These are phyloP conservation scores for Drosophila fuyamai DNA, from an alignment of 1,140 invertebrate genomes.

Conservation along the genomic window DNA sequence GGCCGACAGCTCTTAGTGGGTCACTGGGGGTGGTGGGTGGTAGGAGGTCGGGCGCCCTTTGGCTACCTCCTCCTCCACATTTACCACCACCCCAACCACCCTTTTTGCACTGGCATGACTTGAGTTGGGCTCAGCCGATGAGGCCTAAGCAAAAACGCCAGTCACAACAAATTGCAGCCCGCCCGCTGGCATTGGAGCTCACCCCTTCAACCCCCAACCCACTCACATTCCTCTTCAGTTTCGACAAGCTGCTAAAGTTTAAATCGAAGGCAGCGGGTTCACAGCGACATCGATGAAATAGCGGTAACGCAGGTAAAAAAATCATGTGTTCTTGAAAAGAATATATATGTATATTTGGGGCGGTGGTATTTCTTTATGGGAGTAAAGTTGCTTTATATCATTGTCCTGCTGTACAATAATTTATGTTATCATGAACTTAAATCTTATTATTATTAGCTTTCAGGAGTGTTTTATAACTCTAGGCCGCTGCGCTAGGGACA, in stretches of 20 bases:
- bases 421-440: no score
- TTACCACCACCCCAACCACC: not conserved
- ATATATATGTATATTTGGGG: not conserved
- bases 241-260: constrained; percentile 46
- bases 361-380: not conserved
- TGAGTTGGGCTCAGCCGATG: constrained; percentile 49
- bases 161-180: constrained; percentile 71
- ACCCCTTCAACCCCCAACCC: not conserved
- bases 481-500: no score
- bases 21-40: constrained; percentile 56
- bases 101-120: constrained; percentile 35
- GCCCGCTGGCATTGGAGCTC: constrained; percentile 54
- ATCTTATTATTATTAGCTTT: no score
- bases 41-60: constrained; percentile 11
- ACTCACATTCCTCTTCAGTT: constrained; percentile 44
- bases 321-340: not conserved
- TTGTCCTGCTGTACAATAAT: no score
- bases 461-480: no score
- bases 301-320: not conserved
- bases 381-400: not conserved
- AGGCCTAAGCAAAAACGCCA: constrained; percentile 50
- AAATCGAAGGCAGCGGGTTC: constrained; percentile 49
- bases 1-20: constrained; percentile 67
- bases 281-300: constrained; percentile 2
- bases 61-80: not conserved